phyloP scores from a whole-genome alignment of 2,113 vertebrate species.

The Ivindomyrus marchei region DNA sequence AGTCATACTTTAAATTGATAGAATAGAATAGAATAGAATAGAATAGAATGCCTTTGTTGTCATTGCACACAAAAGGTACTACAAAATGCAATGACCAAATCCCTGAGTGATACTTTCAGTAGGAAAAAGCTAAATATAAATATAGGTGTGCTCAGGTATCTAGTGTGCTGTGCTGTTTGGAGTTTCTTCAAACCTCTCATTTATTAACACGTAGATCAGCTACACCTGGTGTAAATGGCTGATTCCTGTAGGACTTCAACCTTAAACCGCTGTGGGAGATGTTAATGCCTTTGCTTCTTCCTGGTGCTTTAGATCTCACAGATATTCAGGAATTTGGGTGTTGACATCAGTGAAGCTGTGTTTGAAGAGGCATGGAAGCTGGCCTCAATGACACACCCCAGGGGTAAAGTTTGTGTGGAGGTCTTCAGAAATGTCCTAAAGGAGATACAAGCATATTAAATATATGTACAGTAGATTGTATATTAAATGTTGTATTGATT shows the following conservation, averaged over 20 bases:
- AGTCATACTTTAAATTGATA: neutral
- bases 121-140: neutral
- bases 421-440: conserved; percentile 60
- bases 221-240: neutral
- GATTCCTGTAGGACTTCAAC: neutral
- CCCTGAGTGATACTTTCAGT: neutral
- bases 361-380: conserved; percentile 77
- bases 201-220: neutral
- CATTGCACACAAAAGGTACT: neutral
- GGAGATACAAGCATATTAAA: conserved; percentile 55
- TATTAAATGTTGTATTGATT: neutral
- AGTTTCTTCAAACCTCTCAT: neutral
- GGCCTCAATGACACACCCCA: conserved; percentile 60
- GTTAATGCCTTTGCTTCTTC: neutral
- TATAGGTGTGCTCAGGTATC: neutral
- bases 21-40: neutral
- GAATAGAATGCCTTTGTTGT: neutral
- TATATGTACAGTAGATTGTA: neutral
- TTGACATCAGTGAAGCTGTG: conserved; percentile 58
- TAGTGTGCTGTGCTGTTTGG: neutral
- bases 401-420: conserved; percentile 72
- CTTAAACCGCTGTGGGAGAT: neutral
- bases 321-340: conserved; percentile 67
- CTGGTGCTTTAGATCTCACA: conserved; percentile 61
- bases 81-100: neutral